A percentile compares a stretch with the other conserved stretches of the same genome.
Conservation (phyloP, 2,113 vertebrate genomes). For the Epinephelus lanceolatus region DNA sequence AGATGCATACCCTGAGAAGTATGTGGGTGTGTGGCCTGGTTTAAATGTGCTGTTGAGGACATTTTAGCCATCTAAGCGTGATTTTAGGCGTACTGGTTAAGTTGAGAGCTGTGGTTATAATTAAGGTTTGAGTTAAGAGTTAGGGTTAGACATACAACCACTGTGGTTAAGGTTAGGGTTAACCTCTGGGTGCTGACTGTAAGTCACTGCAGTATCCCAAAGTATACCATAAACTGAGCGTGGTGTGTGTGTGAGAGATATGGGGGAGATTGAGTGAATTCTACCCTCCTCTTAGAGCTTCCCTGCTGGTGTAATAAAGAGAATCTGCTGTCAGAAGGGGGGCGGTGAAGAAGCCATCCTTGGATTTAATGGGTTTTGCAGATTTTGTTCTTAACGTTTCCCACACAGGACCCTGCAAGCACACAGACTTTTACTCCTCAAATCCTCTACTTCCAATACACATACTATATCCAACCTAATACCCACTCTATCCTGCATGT, state of each 20-base stretch:
- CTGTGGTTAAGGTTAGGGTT: slow-evolving; percentile 34
- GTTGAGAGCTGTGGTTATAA: slow-evolving; percentile 43
- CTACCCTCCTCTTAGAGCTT: slow-evolving; percentile 48
- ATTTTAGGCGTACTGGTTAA: slow-evolving; percentile 43
- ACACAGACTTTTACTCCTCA: slow-evolving; percentile 22
- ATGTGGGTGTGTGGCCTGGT: slow-evolving; percentile 27
- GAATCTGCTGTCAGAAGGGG: slow-evolving; percentile 59
- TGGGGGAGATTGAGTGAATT: slow-evolving; percentile 20
- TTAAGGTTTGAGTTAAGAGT: slow-evolving; percentile 36
- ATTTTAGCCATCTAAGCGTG: slow-evolving; percentile 19
- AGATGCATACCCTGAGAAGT: slow-evolving; percentile 9
- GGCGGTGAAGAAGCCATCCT: slow-evolving; percentile 63
- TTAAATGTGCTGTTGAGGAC: slow-evolving; percentile 30
- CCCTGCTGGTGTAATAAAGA: slow-evolving; percentile 75
- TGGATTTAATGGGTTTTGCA: slow-evolving; percentile 79
- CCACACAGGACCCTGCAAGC: slow-evolving; percentile 39
- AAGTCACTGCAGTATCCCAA: slow-evolving; percentile 12
- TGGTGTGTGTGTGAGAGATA: neutral
- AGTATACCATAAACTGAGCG: slow-evolving; percentile 19
- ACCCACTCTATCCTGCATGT: neutral
- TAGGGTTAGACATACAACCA: slow-evolving; percentile 13
- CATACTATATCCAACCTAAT: neutral
- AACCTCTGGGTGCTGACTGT: slow-evolving; percentile 21
- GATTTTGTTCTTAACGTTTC: slow-evolving; percentile 62
- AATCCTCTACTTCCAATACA: slow-evolving; percentile 12